Base-by-base conservation (phyloP, 64 coral and sea anemone species). In the Dendronephthya gigantea region DNA sequence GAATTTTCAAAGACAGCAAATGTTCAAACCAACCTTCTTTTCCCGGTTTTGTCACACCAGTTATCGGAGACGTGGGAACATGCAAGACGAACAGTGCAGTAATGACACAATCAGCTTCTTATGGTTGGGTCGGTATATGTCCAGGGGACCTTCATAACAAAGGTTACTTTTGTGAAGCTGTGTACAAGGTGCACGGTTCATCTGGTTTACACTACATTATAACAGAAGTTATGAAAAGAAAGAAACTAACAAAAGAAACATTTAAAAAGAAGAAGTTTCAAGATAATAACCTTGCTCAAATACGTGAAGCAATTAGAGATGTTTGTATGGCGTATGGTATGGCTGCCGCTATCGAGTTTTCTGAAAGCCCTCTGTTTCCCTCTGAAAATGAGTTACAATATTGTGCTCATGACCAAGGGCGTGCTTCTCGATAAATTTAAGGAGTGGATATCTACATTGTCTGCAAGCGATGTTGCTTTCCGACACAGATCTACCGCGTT, bases 141-240 rank as follows among this genome's bases (percentile, higher is more conserved):
- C 88, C 88, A 1, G 88, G 88, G 17, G 88, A 90, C 48, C 23
- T 90, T n/a, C 88, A 90, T 30, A 50, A 39, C 45, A 84, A 90
- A 51, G 88, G 82, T n/a, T 85, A 85, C 30, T 33, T 90, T 35
- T 90, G 83, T 76, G 88, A 90, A 45, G 82, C 88, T 15, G 35
- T 30, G 30, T 84, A 74, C 48, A 90, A 90, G 38, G 88, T 49
- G 1, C 82, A 76, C 22, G 62, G 62, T 15, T 45, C 82, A 16
- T 37, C 36, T 35, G 82, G 88, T 4, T 70, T 90, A 29, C 88
- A 90, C 41, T 76, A 70, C 35, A 1, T 90, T 23, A 8, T 84
- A 1, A 0, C 12, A 9, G 45, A 84, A 34, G 75, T 90, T 30
- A 37, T 90, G 84, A 90, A 90, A 40, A 6, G 89, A 16, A 49